phyloP scores from a whole-genome alignment of 2,888 invertebrate genomes.

The Syrphus vitripennis region DNA sequence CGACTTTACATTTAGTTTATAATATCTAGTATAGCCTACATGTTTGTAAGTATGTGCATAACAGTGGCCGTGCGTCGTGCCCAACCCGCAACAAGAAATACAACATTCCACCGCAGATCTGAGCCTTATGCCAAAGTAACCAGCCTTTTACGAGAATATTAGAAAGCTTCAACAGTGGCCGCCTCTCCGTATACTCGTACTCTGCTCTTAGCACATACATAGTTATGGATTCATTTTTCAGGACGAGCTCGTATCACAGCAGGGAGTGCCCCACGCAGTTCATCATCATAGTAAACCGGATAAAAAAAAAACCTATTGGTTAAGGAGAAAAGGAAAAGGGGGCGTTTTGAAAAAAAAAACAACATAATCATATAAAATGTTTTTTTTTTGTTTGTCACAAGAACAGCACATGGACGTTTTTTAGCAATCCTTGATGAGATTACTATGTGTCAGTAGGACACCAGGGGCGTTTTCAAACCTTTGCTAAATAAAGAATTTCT shows the following conservation, averaged over 20 bases:
- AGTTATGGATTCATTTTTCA: constrained; percentile 59
- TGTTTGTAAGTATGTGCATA: not conserved
- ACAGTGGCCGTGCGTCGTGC: constrained; percentile 26
- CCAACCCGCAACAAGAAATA: constrained; percentile 47
- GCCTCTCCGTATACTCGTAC: not conserved
- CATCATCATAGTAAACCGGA: constrained; percentile 46
- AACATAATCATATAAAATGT: constrained; percentile 35
- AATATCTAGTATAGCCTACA: constrained; percentile 14
- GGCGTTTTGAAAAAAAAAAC: not conserved
- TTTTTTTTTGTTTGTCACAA: constrained; percentile 30
- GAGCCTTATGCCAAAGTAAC: not conserved
- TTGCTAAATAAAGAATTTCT: not conserved
- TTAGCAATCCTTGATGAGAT: constrained; percentile 24
- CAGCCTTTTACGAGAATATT: not conserved
- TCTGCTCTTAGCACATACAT: constrained; percentile 49
- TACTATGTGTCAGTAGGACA: constrained; percentile 6
- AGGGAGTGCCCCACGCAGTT: constrained; percentile 71
- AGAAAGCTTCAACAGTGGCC: constrained; percentile 47
- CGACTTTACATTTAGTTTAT: not conserved
- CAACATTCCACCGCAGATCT: constrained; percentile 17
- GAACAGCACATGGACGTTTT: constrained; percentile 2
- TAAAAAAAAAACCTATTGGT: not conserved
- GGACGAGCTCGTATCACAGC: constrained; percentile 62
- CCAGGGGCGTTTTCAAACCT: not conserved
- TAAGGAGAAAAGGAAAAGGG: constrained; percentile 13